Evolutionary conservation across 2,888 invertebrate genomes (phyloP).

Genomic region (Agrilus mali): DNA sequence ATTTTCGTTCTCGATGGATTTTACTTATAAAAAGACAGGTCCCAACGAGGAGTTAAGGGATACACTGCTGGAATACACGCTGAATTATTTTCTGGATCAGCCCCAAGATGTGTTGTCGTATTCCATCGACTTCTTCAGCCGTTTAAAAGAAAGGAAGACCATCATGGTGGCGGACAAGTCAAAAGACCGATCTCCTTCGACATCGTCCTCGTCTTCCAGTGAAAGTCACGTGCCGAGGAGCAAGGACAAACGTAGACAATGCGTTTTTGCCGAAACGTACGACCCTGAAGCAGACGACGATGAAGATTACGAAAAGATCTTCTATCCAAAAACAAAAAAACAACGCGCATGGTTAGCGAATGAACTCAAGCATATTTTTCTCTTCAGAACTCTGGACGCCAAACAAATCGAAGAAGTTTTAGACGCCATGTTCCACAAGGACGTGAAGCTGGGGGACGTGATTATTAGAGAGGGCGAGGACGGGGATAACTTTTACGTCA

Average conservation of each 20-base stretch:
- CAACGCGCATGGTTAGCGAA: slow-evolving; percentile 75
- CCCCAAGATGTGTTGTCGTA: background rate
- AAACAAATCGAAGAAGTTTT: slow-evolving; percentile 77
- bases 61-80: background rate
- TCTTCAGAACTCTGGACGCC: slow-evolving; percentile 81
- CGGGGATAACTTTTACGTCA: slow-evolving; percentile 93
- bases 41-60: background rate
- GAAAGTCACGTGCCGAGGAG: too few species aligned
- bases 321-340: slow-evolving; percentile 85
- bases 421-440: slow-evolving; percentile 91
- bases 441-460: slow-evolving; percentile 64
- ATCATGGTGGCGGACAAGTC: background rate
- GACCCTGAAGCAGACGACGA: slow-evolving; percentile 86
- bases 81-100: background rate
- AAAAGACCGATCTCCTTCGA: background rate
- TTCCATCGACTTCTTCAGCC: background rate
- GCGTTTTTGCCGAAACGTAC: slow-evolving; percentile 86
- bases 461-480: slow-evolving; percentile 87
- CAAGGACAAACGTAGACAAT: slow-evolving; percentile 59
- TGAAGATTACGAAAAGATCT: slow-evolving; percentile 52
- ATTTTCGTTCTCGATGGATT: too few species aligned
- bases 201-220: background rate
- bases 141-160: background rate
- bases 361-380: slow-evolving; percentile 72
- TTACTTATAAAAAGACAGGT: too few species aligned